These are phyloP conservation scores for Limonius californicus DNA, from an alignment of 1,140 invertebrate species.

Conservation along the genomic window DNA sequence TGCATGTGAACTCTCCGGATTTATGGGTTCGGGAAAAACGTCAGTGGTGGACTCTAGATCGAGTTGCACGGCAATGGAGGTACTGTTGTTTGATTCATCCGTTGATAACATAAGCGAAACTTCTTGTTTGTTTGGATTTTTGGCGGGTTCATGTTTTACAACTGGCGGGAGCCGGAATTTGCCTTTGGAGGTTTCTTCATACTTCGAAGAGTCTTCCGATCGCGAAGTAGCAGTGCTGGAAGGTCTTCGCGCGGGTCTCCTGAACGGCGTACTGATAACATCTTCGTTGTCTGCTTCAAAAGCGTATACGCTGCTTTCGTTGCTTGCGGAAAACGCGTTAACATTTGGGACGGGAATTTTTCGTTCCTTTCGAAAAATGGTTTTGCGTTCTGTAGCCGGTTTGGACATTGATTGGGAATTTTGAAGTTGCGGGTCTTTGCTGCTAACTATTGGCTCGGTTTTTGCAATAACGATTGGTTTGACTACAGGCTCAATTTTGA, in stretches of 20 bases:
- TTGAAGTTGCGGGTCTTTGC: not conserved
- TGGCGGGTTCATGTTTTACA: slow-evolving; percentile 12
- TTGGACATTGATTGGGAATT: too few species aligned
- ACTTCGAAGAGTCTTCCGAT: slow-evolving; percentile 44
- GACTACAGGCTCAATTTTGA: not conserved
- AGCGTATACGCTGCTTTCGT: slow-evolving; percentile 68
- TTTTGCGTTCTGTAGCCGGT: slow-evolving; percentile 48
- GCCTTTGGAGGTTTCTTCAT: slow-evolving; percentile 26
- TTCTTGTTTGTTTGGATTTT: slow-evolving; percentile 20
- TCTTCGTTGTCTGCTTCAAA: slow-evolving; percentile 61
- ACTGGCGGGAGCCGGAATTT: slow-evolving; percentile 28
- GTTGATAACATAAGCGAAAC: slow-evolving; percentile 24
- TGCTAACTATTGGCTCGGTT: not conserved
- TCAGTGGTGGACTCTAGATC: slow-evolving; percentile 46
- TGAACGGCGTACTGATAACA: slow-evolving; percentile 55
- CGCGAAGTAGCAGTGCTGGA: slow-evolving; percentile 47
- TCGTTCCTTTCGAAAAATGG: slow-evolving; percentile 54
- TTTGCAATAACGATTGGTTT: too few species aligned
- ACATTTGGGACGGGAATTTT: slow-evolving; percentile 48
- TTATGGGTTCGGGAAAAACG: slow-evolving; percentile 39
- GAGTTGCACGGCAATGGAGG: slow-evolving; percentile 59
- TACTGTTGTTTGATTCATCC: slow-evolving; percentile 39
- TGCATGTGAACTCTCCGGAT: slow-evolving; percentile 53
- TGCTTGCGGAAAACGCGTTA: slow-evolving; percentile 64
- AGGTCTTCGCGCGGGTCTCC: slow-evolving; percentile 50